These are phyloP conservation scores for Caenorhabditis sp. DNA, from an alignment of 2,888 invertebrate genomes.

Conservation along the genomic window DNA sequence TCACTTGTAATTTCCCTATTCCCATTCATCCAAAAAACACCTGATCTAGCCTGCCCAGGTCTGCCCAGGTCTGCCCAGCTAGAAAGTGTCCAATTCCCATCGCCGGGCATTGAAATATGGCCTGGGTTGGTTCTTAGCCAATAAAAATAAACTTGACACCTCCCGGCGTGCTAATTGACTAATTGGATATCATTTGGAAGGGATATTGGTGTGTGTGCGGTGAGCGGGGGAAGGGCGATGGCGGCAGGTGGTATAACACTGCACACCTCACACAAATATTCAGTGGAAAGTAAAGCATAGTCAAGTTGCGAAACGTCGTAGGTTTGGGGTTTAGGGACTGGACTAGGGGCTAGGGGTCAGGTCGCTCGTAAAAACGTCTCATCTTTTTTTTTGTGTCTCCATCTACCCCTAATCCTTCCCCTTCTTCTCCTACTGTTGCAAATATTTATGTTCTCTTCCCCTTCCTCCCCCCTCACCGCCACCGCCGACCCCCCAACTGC, in stretches of 20 bases:
- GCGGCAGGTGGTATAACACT: slow-evolving; percentile 38
- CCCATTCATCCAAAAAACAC: too few species aligned
- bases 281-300: background rate
- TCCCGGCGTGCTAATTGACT: slow-evolving; percentile 52
- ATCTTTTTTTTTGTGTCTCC: slow-evolving; percentile 26
- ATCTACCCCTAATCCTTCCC: slow-evolving; percentile 21
- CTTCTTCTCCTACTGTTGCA: slow-evolving; percentile 33
- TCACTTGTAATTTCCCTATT: slow-evolving; percentile 33
- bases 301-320: too few species aligned
- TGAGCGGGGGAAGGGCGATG: slow-evolving; percentile 3
- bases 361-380: slow-evolving; percentile 45
- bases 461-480: slow-evolving; percentile 12
- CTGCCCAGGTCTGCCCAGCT: slow-evolving; percentile 1
- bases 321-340: too few species aligned
- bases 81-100: slow-evolving; percentile 4
- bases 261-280: slow-evolving; percentile 1
- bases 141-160: slow-evolving; percentile 53
- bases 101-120: slow-evolving; percentile 15
- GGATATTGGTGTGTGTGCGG: slow-evolving; percentile 32
- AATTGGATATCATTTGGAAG: slow-evolving; percentile 53
- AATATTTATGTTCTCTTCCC: slow-evolving; percentile 57
- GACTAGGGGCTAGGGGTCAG: slow-evolving; percentile 12
- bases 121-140: too few species aligned
- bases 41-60: background rate
- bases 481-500: slow-evolving; percentile 28